Percentiles rank a stretch among this genome's conserved stretches.
Evolutionary conservation across 2,797 vertebrate species (phyloP).

Genomic region (Gallinago stenura): DNA sequence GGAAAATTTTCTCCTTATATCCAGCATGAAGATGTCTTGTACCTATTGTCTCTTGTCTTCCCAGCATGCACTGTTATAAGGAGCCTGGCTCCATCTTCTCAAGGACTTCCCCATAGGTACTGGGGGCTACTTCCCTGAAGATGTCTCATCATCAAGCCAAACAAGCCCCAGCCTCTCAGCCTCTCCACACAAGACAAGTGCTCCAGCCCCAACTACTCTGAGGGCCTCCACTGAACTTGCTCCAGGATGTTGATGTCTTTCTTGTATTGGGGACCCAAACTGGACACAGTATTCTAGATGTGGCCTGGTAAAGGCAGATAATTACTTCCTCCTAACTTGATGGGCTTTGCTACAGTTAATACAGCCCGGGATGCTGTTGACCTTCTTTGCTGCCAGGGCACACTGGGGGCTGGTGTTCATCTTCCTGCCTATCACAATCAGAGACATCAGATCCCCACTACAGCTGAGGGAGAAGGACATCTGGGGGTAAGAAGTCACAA

Average conservation of each 20-base stretch:
- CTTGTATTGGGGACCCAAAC: neutral
- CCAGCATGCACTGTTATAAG: neutral
- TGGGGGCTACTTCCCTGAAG: neutral
- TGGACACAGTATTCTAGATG: neutral
- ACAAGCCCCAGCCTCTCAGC: neutral
- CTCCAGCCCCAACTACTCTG: neutral
- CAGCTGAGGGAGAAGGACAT: neutral
- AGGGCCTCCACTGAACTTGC: neutral
- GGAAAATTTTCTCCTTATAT: neutral
- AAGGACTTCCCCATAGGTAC: neutral
- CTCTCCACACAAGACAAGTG: neutral
- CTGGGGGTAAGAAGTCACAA: neutral
- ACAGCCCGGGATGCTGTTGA: neutral
- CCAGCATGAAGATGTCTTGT: neutral
- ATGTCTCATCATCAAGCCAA: neutral
- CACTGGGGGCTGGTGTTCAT: neutral
- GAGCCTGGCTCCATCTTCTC: neutral
- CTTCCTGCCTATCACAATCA: neutral
- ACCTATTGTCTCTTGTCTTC: neutral
- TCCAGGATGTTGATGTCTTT: neutral
- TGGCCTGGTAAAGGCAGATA: neutral
- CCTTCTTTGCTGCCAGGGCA: neutral
- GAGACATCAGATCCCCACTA: neutral
- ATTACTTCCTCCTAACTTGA: neutral
- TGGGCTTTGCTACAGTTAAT: neutral